phyloP scores from a whole-genome alignment of 2,113 vertebrate genomes.

The Ophthalmolycus amberensis region DNA sequence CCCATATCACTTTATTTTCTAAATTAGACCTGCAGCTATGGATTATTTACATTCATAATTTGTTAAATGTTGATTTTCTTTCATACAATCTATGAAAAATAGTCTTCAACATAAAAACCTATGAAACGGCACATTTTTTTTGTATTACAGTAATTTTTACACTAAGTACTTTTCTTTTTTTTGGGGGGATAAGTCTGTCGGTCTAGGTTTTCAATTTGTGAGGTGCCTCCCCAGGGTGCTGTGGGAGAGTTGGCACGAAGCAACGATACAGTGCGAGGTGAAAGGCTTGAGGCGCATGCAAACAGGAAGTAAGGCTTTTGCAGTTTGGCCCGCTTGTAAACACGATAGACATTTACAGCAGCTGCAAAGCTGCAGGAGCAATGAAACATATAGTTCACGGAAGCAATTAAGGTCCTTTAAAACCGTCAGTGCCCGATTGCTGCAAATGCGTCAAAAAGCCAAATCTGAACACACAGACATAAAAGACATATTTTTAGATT shows the following conservation, averaged over 20 bases:
- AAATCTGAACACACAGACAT: neutral
- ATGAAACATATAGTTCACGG: neutral
- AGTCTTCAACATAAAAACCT: neutral
- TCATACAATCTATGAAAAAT: neutral
- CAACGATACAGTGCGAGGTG: neutral
- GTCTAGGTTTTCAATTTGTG: neutral
- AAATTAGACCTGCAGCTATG: neutral
- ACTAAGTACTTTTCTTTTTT: neutral
- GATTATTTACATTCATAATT: neutral
- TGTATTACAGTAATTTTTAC: neutral
- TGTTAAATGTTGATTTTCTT: neutral
- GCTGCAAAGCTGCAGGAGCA: neutral
- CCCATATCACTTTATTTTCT: neutral
- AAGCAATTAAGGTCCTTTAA: neutral
- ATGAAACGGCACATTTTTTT: neutral
- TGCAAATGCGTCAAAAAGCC: neutral
- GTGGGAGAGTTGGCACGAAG: neutral
- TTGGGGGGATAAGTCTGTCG: neutral
- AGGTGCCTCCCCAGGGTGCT: neutral
- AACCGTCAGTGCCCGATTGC: neutral
- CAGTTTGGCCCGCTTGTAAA: neutral
- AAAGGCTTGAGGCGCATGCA: neutral
- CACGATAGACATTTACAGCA: neutral
- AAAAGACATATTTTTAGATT: neutral
- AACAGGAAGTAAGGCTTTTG: neutral